Base-by-base conservation (phyloP, 2,797 vertebrate species). In the Sebastes itinus region DNA sequence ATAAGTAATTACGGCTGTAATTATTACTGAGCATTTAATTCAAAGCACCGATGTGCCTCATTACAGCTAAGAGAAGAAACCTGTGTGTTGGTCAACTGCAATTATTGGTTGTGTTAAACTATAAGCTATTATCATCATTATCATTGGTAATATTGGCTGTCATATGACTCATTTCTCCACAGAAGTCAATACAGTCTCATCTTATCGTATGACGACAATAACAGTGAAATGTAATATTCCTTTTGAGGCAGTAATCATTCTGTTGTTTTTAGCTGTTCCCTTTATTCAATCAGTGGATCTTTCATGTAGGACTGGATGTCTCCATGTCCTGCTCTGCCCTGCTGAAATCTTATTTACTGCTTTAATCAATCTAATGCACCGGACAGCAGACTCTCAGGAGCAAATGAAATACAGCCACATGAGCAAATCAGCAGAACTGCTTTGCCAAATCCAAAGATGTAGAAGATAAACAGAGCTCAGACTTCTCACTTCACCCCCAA, bases 281-380 rank as follows among this genome's bases (percentile, higher is more conserved):
- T 64, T 46, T 46, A 18, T 71, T 65, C 27, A 60, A 22, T 64
- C 32, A 46, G 52, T 54, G 25, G 28, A 46, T 79, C 32, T 79
- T 69, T 81, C 28, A 64, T 46, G 69, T 23, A 5, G 14, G 63
- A 35, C 18, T 2, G 32, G 38, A 55, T 72, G 18, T 58, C 20
- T 69, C 42, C 42, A 18, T 46, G 42, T 11, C n/a, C 4, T 35
- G 22, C 72, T 35, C 54, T 33, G 52, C 52, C 27, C 55, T 28
- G 63, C 32, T 76, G 5, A 72, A 59, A 66, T 22, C 25, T 14
- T 66, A 72, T 79, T 88, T 82, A 81, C 72, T 13, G 13, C 75
- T 74, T 78, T 82, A 71, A 80, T 67, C 76, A 71, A 78, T 67
- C 76, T 60, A 68, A 61, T 71, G 55, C 46, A 28, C 56, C 1